A percentile compares a stretch with the other conserved stretches of the same genome.
Conservation (phyloP, 2,888 invertebrate species). For the Byasa hedistus region DNA sequence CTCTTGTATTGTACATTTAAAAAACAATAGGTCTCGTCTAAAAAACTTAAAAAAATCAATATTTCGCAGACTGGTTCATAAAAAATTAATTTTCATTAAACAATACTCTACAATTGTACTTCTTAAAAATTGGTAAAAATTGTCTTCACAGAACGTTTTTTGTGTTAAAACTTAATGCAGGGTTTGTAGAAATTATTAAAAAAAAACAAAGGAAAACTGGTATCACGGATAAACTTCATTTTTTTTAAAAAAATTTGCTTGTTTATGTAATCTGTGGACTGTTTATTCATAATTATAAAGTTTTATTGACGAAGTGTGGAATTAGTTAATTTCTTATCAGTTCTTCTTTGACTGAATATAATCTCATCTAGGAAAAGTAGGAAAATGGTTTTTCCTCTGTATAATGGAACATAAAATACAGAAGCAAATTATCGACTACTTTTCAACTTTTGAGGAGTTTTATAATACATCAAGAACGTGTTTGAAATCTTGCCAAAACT, state of each 20-base stretch:
- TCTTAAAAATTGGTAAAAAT: neutral
- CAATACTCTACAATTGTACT: neutral
- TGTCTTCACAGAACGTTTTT: neutral
- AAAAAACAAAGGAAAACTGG: too few species aligned
- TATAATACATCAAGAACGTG: constrained; percentile 66
- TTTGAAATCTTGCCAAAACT: constrained; percentile 75
- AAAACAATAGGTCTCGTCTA: too few species aligned
- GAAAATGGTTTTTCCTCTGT: constrained; percentile 35
- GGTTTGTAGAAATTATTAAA: too few species aligned
- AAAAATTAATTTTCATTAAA: neutral
- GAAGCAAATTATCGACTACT: constrained; percentile 75
- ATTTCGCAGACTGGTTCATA: too few species aligned
- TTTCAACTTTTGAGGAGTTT: constrained; percentile 74
- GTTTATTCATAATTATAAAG: neutral
- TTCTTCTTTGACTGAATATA: neutral
- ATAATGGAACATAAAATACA: constrained; percentile 75
- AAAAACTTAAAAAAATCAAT: too few species aligned
- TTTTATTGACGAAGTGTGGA: neutral
- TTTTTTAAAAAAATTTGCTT: too few species aligned
- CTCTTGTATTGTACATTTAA: too few species aligned
- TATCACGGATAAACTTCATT: too few species aligned
- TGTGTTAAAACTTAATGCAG: neutral
- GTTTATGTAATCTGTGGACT: neutral
- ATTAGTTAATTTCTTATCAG: neutral
- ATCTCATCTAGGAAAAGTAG: neutral